phyloP scores from a whole-genome alignment of 2,113 vertebrate genomes.

The Hypomesus transpacificus region DNA sequence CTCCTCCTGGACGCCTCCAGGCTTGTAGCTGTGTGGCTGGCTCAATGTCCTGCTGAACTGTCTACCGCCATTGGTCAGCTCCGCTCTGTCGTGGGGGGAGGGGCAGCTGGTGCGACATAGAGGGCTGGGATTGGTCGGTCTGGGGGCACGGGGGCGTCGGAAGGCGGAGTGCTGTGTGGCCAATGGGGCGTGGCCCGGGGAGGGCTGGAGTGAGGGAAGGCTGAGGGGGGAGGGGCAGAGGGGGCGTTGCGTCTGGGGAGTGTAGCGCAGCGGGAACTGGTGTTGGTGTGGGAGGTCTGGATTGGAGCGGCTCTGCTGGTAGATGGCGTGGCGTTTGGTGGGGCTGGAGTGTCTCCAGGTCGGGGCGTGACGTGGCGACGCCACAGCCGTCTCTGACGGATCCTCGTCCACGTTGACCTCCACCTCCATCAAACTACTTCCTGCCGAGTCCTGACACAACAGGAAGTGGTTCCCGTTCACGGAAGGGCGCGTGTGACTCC shows the following conservation, averaged over 20 bases:
- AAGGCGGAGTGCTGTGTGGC: conserved; percentile 17
- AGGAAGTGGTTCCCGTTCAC: conserved; percentile 49
- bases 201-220: conserved; percentile 32
- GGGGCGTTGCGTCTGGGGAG: conserved; percentile 25
- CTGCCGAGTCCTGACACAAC: conserved; percentile 61
- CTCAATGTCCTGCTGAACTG: conserved; percentile 29
- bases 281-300: conserved; percentile 35
- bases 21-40: conserved; percentile 39
- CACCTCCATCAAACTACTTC: conserved; percentile 76
- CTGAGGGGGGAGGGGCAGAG: conserved; percentile 33
- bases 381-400: conserved; percentile 63
- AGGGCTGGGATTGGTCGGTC: conserved; percentile 26
- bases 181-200: too few relatives aligned
- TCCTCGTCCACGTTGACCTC: conserved; percentile 77
- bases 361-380: conserved; percentile 23
- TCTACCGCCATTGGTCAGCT: conserved; percentile 24
- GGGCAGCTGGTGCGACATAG: conserved; percentile 45
- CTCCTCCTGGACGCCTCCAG: too few relatives aligned
- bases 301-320: conserved; percentile 56
- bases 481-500: conserved; percentile 30
- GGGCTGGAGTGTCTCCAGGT: conserved; percentile 50
- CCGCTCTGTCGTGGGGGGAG: conserved; percentile 22
- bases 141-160: conserved; percentile 27
- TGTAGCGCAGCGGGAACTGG: conserved; percentile 13
- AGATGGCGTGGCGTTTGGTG: conserved; percentile 56